These are phyloP conservation scores for Ceratosolen fusciceps DNA, from an alignment of 1,140 invertebrate species.

Conservation along the genomic window DNA sequence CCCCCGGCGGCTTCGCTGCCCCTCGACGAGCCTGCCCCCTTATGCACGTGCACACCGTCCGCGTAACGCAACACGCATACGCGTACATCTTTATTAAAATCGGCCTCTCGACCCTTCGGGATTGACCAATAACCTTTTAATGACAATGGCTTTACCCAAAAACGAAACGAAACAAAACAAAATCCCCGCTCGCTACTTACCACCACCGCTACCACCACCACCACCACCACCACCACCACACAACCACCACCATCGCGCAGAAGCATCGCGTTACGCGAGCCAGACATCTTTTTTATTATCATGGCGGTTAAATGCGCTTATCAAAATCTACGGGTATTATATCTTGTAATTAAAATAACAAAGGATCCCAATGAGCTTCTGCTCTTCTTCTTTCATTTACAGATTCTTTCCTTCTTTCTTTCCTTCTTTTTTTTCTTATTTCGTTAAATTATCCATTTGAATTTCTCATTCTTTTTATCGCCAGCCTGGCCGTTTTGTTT, in stretches of 20 bases:
- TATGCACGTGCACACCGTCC: too few relatives aligned
- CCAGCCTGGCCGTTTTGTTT: too few relatives aligned
- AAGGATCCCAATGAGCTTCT: background rate
- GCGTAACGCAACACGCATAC: background rate
- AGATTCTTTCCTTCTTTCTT: background rate
- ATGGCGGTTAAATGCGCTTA: constrained; percentile 8
- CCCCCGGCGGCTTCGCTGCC: too few relatives aligned
- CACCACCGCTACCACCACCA: too few relatives aligned
- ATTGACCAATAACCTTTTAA: background rate
- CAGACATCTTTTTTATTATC: constrained; percentile 21
- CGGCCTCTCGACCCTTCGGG: background rate
- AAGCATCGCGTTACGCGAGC: constrained; percentile 7
- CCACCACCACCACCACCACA: too few relatives aligned
- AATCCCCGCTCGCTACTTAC: constrained; percentile 15
- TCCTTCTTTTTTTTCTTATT: too few relatives aligned
- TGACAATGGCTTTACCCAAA: background rate
- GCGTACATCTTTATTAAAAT: background rate
- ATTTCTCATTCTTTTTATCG: too few relatives aligned
- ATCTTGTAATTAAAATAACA: constrained; percentile 16
- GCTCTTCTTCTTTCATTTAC: background rate
- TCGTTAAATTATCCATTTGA: too few relatives aligned
- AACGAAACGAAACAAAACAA: too few relatives aligned
- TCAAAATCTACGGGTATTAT: constrained; percentile 5
- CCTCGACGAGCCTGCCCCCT: too few relatives aligned
- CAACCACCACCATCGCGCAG: too few relatives aligned